phyloP scores from a whole-genome alignment of 2,888 invertebrate species.

The Cheilosia soror region DNA sequence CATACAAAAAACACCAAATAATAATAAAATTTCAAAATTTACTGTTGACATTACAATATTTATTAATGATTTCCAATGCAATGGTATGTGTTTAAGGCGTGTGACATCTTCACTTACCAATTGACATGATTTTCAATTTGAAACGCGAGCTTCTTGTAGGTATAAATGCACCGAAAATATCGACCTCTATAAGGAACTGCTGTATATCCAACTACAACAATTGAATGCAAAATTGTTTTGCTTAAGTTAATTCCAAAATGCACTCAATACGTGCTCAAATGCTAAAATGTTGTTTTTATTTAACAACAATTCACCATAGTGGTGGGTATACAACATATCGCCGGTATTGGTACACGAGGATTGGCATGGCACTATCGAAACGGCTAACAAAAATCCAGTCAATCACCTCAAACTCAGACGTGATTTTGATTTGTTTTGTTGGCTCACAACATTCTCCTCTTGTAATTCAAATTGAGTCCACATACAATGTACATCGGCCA shows the following conservation, averaged over 20 bases:
- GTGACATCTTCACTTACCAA: slow-evolving; percentile 42
- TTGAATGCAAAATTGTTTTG: neutral
- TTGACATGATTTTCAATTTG: slow-evolving; percentile 40
- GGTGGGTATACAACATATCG: neutral
- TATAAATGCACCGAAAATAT: neutral
- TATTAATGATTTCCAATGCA: slow-evolving; percentile 26
- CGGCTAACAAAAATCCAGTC: slow-evolving; percentile 49
- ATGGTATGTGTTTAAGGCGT: neutral
- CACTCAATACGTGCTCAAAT: slow-evolving; percentile 49
- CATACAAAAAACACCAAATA: slow-evolving; percentile 6
- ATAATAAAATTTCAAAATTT: slow-evolving; percentile 26
- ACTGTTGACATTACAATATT: slow-evolving; percentile 28
- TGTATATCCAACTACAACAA: neutral
- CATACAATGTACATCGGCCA: slow-evolving; percentile 29
- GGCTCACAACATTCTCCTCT: slow-evolving; percentile 6
- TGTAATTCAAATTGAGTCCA: slow-evolving; percentile 22
- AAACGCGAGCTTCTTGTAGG: slow-evolving; percentile 12
- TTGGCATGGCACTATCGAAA: slow-evolving; percentile 29
- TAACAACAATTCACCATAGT: neutral
- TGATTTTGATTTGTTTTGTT: slow-evolving; percentile 25
- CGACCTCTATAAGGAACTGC: neutral
- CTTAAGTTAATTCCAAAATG: slow-evolving; percentile 32
- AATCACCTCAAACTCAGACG: slow-evolving; percentile 56
- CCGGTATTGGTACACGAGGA: slow-evolving; percentile 20
- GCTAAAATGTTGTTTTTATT: slow-evolving; percentile 1